Base-by-base conservation (phyloP, 1,140 invertebrate genomes). In the Pantala flavescens region DNA sequence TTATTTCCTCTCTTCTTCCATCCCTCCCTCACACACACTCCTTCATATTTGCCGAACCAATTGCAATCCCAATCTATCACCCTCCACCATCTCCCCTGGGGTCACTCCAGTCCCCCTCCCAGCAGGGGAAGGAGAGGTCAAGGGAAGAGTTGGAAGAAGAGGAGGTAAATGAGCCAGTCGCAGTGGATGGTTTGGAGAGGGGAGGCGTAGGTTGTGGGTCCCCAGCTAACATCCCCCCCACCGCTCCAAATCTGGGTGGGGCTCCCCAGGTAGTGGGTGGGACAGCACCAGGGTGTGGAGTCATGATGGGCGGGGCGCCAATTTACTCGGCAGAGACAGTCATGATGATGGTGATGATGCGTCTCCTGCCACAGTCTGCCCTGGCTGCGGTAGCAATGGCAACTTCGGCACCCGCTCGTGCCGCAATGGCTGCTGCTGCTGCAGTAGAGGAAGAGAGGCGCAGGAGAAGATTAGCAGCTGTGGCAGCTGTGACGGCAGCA, bases 261-360 rank as follows among this genome's bases (percentile, higher is more conserved):
- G 49, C 12, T 12, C 49, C 49, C 49, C 5, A 3, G 5, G 49
- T 63, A 19, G 49, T 63, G 14, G 49, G 49, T 63, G 49, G 49
- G 49, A 12, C n/a, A 21, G 16, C 49, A 5, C 49, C 49, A 63
- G 49, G 49, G 16, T 63, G 49, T 63, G 49, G 49, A 21, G 49
- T 63, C 1, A 63, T 63, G 49, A 21, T 63, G 49, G 49, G 49
- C n/a, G 49, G 49, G 16, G n/a, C 49, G n/a, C 49, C 49, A 16
- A 63, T 63, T 3, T 63, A 63, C 49, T 63, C 49, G 3, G 49
- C 49, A 5, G 49, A 63, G 49, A 63, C 49, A 5, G 49, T 63
- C 49, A 63, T 63, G 49, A 63, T 63, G 49, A 63, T 63, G 49
- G 49, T 63, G 49, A 63, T 63, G 49, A 63, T 63, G 49, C 49